Evolutionary conservation across 2,113 vertebrate genomes (phyloP).

Genomic region (Onychostoma macrolepis): DNA sequence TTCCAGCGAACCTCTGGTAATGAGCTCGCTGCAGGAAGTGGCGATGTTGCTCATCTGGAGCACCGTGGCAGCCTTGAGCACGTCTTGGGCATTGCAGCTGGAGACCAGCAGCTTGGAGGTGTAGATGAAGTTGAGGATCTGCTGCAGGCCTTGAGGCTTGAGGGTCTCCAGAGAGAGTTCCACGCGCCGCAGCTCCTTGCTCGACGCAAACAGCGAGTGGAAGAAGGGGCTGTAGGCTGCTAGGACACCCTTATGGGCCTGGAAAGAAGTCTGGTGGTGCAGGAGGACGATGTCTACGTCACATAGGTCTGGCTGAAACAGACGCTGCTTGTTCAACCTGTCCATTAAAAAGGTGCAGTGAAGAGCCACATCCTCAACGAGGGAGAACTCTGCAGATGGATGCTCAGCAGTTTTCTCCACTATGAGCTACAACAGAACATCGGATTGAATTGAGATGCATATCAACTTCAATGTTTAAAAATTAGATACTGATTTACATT

Average conservation of each 20-base stretch:
- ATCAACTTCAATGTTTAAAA: background rate
- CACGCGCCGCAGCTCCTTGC: constrained; percentile 86
- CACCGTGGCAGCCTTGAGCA: constrained; percentile 82
- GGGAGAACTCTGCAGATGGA: constrained; percentile 84
- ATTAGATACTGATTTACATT: background rate
- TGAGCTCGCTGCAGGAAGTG: constrained; percentile 84
- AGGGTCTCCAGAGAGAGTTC: constrained; percentile 87
- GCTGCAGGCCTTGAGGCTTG: constrained; percentile 82
- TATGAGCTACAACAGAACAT: constrained; percentile 78
- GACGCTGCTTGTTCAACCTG: constrained; percentile 88
- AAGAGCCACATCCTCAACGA: constrained; percentile 89
- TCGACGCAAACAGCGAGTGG: constrained; percentile 87
- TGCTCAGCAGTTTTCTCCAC: constrained; percentile 88
- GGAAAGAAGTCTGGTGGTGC: constrained; percentile 84
- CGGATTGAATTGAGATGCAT: background rate
- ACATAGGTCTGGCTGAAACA: constrained; percentile 88
- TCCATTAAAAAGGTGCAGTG: constrained; percentile 90
- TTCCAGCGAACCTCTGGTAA: constrained; percentile 79
- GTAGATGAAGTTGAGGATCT: constrained; percentile 91
- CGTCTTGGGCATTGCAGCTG: constrained; percentile 83
- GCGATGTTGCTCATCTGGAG: constrained; percentile 87
- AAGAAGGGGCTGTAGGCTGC: constrained; percentile 90
- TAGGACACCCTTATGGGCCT: constrained; percentile 86
- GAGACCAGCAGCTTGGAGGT: constrained; percentile 88
- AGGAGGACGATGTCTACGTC: constrained; percentile 89